Evolutionary conservation across 2,888 invertebrate genomes (phyloP).

Genomic region (Dioctria rufipes): DNA sequence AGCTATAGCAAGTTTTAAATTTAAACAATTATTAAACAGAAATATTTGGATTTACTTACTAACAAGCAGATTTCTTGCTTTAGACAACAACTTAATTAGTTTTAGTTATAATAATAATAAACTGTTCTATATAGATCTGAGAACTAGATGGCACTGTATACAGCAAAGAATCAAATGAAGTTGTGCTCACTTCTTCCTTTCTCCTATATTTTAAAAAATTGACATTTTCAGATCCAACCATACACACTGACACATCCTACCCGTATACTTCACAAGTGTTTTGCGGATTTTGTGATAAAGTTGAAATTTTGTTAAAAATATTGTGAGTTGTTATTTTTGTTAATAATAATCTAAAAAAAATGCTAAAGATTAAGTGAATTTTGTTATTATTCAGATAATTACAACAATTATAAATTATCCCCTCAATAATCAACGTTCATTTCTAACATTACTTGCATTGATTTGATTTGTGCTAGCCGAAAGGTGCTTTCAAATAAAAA

Average conservation of each 20-base stretch:
- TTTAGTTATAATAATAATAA: too few species aligned
- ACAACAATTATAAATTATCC: neutral
- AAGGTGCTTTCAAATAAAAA: conserved; percentile 14
- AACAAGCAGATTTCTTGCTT: too few species aligned
- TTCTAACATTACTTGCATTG: neutral
- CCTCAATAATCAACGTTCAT: neutral
- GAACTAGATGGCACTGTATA: neutral
- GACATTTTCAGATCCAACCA: too few species aligned
- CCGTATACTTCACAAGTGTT: conserved; percentile 4
- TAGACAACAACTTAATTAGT: too few species aligned
- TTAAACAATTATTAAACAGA: too few species aligned
- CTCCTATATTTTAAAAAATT: too few species aligned
- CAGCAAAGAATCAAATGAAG: neutral
- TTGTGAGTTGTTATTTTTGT: conserved; percentile 19
- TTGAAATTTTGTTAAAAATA: conserved; percentile 25
- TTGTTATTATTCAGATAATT: too few species aligned
- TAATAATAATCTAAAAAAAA: neutral
- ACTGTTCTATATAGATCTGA: too few species aligned
- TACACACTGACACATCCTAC: neutral
- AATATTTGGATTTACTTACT: too few species aligned
- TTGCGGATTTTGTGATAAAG: conserved; percentile 34
- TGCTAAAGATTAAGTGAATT: neutral
- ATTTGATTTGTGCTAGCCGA: neutral
- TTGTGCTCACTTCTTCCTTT: too few species aligned
- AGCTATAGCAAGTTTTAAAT: too few species aligned